A percentile compares a stretch with the other conserved stretches of the same genome.
phyloP scores from a whole-genome alignment of 1,140 invertebrate species.

The Drosophila grimshawi region DNA sequence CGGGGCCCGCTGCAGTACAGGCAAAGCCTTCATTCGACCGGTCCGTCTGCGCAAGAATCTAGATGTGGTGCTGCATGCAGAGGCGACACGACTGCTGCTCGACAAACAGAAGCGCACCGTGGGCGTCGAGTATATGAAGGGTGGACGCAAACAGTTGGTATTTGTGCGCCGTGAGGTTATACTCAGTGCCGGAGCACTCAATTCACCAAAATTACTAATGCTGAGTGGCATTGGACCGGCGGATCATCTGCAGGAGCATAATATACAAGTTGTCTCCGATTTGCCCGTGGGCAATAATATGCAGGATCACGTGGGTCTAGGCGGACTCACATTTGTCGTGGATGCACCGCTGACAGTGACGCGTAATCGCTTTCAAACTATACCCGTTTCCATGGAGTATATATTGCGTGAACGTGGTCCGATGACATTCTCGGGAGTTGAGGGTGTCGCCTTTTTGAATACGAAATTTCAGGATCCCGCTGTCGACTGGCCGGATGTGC shows the following conservation, averaged over 20 bases:
- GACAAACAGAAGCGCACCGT: slow-evolving; percentile 89
- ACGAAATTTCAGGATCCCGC: slow-evolving; percentile 91
- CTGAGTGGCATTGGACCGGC: slow-evolving; percentile 93
- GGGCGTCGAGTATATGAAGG: slow-evolving; percentile 90
- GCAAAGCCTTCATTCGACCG: slow-evolving; percentile 94
- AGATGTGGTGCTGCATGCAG: slow-evolving; percentile 91
- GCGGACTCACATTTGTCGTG: slow-evolving; percentile 92
- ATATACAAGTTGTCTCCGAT: slow-evolving; percentile 90
- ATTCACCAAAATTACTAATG: slow-evolving; percentile 94
- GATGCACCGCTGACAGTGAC: slow-evolving; percentile 92
- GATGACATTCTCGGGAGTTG: slow-evolving; percentile 92
- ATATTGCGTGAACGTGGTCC: slow-evolving; percentile 91
- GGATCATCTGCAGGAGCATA: slow-evolving; percentile 90
- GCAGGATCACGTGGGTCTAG: slow-evolving; percentile 90
- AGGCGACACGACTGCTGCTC: slow-evolving; percentile 90
- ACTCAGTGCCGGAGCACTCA: slow-evolving; percentile 92
- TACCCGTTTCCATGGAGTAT: slow-evolving; percentile 92
- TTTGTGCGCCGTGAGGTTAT: slow-evolving; percentile 91
- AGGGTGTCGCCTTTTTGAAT: slow-evolving; percentile 93
- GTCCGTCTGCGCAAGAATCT: slow-evolving; percentile 91
- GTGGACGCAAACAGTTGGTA: slow-evolving; percentile 88
- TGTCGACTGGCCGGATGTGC: slow-evolving; percentile 92
- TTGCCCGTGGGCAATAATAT: slow-evolving; percentile 92
- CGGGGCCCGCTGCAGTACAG: slow-evolving; percentile 94
- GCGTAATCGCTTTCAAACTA: slow-evolving; percentile 90